Percentiles rank a stretch among this genome's conserved stretches.
Conservation (phyloP, 2,113 vertebrate genomes). For the Antennarius striatus region DNA sequence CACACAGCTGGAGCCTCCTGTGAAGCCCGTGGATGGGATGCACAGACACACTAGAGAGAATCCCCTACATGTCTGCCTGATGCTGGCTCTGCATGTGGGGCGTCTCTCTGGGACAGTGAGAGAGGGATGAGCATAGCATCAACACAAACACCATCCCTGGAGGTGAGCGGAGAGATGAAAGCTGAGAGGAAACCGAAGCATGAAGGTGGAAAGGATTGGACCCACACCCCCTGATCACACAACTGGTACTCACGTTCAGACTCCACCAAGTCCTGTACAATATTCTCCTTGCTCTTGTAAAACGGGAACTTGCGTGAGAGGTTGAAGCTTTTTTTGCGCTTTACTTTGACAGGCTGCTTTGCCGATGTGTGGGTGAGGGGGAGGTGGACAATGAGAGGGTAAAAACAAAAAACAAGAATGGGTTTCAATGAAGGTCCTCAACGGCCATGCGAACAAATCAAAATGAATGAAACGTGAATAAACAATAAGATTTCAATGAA, state of each 20-base stretch:
- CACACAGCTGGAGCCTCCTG: constrained; percentile 60
- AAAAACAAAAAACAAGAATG: constrained; percentile 78
- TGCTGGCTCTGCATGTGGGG: constrained; percentile 42
- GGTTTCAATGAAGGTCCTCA: constrained; percentile 78
- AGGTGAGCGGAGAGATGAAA: constrained; percentile 71
- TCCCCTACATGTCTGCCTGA: constrained; percentile 41
- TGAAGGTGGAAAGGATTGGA: constrained; percentile 53
- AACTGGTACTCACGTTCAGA: constrained; percentile 97
- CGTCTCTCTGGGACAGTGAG: constrained; percentile 69
- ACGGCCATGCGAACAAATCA: constrained; percentile 65
- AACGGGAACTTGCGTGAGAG: constrained; percentile 99
- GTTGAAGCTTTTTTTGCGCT: constrained; percentile 99
- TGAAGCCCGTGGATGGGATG: constrained; percentile 61
- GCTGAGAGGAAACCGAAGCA: constrained; percentile 65
- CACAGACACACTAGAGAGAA: constrained; percentile 63
- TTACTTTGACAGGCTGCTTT: constrained; percentile 97
- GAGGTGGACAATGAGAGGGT: constrained; percentile 68
- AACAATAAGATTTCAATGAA: constrained; percentile 57
- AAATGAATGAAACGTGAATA: constrained; percentile 47
- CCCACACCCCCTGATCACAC: constrained; percentile 36
- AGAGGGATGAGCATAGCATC: constrained; percentile 58
- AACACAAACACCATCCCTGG: constrained; percentile 53
- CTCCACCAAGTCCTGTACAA: constrained; percentile 95
- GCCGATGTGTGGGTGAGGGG: constrained; percentile 77
- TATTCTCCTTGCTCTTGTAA: constrained; percentile 99